phyloP scores from a whole-genome alignment of 2,797 vertebrate species.

The Phalanger gymnotis region DNA sequence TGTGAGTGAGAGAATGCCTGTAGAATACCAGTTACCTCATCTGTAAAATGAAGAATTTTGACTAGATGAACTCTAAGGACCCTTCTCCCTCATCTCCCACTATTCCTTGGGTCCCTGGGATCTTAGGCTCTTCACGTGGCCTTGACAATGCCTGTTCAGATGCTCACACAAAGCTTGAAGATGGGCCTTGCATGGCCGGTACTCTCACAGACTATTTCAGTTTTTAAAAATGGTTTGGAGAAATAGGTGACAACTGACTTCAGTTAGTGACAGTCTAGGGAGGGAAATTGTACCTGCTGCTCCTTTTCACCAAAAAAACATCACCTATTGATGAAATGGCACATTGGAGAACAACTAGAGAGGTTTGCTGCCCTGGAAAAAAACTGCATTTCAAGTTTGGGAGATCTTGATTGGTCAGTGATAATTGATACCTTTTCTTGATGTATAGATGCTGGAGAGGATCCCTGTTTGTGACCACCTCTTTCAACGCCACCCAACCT shows the following conservation, averaged over 20 bases:
- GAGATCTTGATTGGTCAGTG: not conserved
- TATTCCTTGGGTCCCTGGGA: not conserved
- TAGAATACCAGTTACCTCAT: not conserved
- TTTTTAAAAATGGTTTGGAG: not conserved
- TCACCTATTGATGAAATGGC: not conserved
- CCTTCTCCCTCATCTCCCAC: not conserved
- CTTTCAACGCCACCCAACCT: not conserved
- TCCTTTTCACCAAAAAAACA: not conserved
- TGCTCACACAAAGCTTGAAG: not conserved
- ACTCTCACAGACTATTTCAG: no score
- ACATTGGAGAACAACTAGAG: not conserved
- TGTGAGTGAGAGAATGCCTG: not conserved
- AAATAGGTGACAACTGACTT: not conserved
- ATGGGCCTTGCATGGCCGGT: not conserved
- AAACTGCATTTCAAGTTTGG: not conserved
- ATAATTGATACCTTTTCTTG: not conserved
- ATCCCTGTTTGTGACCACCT: not conserved
- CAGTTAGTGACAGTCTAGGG: not conserved
- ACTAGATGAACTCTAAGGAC: not conserved
- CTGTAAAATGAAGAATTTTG: not conserved
- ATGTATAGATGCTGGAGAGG: not conserved
- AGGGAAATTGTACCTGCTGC: not conserved
- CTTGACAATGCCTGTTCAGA: not conserved
- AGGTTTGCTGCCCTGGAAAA: not conserved
- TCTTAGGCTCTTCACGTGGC: not conserved